phyloP scores from a whole-genome alignment of 2,113 vertebrate species.

The Oceanites oceanicus region DNA sequence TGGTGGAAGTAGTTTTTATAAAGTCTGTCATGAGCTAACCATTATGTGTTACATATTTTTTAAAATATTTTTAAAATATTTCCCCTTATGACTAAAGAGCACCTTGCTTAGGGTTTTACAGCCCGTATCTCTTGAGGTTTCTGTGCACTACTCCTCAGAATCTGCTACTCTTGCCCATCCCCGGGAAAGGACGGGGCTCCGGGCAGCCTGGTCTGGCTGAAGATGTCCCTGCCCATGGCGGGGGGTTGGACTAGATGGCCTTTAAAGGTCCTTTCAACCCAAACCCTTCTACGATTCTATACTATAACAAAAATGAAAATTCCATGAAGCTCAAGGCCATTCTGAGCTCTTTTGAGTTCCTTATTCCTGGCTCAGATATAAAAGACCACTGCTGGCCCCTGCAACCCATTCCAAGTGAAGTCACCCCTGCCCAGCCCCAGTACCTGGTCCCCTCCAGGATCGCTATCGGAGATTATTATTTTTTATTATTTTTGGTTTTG shows the following conservation, averaged over 20 bases:
- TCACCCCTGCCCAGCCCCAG: neutral
- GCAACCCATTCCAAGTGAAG: neutral
- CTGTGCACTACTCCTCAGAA: neutral
- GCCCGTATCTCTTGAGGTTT: neutral
- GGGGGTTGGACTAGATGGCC: too few species aligned
- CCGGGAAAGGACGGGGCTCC: too few species aligned
- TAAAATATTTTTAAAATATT: neutral
- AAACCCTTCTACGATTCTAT: too few species aligned
- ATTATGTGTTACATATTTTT: neutral
- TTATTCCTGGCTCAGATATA: neutral
- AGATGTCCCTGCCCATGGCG: too few species aligned
- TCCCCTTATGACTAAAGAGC: neutral
- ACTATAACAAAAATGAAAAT: neutral
- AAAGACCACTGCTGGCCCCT: neutral
- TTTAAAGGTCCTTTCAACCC: too few species aligned
- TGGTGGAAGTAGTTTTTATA: neutral
- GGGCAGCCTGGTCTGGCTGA: too few species aligned
- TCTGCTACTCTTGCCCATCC: too few species aligned
- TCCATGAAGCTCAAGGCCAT: neutral
- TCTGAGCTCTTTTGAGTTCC: neutral
- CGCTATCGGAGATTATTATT: neutral
- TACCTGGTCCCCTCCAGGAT: neutral
- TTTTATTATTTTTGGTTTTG: too few species aligned
- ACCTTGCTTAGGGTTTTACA: neutral
- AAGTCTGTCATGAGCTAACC: neutral